Conservation (phyloP, 2,113 vertebrate genomes). For the Nymphicus hollandicus region DNA sequence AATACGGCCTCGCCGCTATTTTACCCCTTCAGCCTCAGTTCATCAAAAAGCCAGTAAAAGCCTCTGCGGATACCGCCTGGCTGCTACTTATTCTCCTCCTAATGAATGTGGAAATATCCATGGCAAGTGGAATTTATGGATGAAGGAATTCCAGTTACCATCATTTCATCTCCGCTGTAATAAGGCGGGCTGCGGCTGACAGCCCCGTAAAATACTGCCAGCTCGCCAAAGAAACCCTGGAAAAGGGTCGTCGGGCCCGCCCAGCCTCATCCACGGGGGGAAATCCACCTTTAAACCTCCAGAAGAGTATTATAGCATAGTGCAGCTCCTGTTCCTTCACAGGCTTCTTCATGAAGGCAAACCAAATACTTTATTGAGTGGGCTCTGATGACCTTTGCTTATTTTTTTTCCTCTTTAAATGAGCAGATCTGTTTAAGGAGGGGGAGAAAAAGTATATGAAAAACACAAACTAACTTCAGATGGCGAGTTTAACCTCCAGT, state of each 20-base stretch:
- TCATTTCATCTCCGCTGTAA: slow-evolving; percentile 60
- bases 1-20: not conserved
- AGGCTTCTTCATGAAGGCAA: slow-evolving; percentile 53
- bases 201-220: slow-evolving; percentile 60
- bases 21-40: slow-evolving; percentile 64
- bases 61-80: not conserved
- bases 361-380: slow-evolving; percentile 73
- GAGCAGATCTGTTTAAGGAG: slow-evolving; percentile 37
- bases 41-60: slow-evolving; percentile 66
- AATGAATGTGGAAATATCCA: slow-evolving; percentile 69
- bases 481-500: slow-evolving; percentile 74
- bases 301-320: slow-evolving; percentile 11
- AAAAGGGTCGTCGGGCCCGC: not conserved
- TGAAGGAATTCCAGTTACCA: slow-evolving; percentile 57
- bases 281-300: not conserved
- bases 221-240: slow-evolving; percentile 3
- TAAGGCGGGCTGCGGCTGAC: slow-evolving; percentile 52
- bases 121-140: slow-evolving; percentile 66
- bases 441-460: not conserved
- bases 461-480: slow-evolving; percentile 79
- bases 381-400: slow-evolving; percentile 67
- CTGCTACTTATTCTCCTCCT: slow-evolving; percentile 44
- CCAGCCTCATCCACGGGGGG: not conserved
- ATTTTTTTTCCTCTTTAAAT: slow-evolving; percentile 67
- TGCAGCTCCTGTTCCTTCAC: slow-evolving; percentile 40